Conservation (phyloP, 2,113 vertebrate genomes). For the human (Homo sapiens) region GRCh38 chr5:81385501-81386000, state of each 20-base stretch:
- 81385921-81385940: neutral
- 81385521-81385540: neutral
- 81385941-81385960: neutral
- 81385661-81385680: neutral
- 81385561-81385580: neutral
- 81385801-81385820: constrained; percentile 88
- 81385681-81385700: neutral
- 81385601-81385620: neutral
- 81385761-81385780: constrained; percentile 87
- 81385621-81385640: constrained; percentile 2
- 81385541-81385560: neutral
- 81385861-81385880: neutral
- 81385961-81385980: neutral
- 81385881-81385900: neutral
- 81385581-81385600: neutral
- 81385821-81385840: constrained; percentile 85
- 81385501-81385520: neutral
- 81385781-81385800: constrained; percentile 89
- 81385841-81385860: neutral
- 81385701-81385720: neutral
- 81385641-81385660: constrained; percentile 24
- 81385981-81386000: neutral
- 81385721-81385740: neutral
- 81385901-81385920: neutral
- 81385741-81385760: constrained; percentile 79